A percentile compares a stretch with the other conserved stretches of the same genome.
These are phyloP conservation scores for Pseudolycoriella hygida DNA, from an alignment of 2,888 invertebrate species.

Conservation along the genomic window DNA sequence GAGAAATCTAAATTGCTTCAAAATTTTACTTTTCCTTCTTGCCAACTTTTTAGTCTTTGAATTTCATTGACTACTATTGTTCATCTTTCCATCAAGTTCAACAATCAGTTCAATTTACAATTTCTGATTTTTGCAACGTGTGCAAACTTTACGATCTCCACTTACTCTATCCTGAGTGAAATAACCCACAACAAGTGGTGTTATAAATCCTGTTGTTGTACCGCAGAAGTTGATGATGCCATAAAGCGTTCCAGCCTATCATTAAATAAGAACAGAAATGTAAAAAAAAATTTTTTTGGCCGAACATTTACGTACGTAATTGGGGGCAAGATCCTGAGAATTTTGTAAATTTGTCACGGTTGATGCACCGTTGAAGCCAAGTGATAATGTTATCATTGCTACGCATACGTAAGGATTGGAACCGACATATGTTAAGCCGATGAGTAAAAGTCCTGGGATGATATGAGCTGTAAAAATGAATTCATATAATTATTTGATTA, in stretches of 20 bases:
- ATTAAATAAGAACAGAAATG: too few species aligned
- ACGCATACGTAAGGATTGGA: conserved; percentile 44
- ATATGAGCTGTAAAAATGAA: conserved; percentile 31
- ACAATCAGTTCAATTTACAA: too few species aligned
- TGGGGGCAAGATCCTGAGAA: conserved; percentile 54
- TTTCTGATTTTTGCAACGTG: too few species aligned
- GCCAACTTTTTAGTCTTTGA: too few species aligned
- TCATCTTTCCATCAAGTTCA: too few species aligned
- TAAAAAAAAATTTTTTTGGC: too few species aligned
- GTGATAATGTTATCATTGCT: conserved; percentile 44
- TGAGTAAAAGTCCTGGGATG: conserved; percentile 36
- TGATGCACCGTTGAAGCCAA: conserved; percentile 47
- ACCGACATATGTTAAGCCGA: conserved; percentile 39
- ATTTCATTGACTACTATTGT: too few species aligned
- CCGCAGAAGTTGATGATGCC: conserved; percentile 59
- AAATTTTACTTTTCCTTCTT: too few species aligned
- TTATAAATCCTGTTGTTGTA: conserved; percentile 48
- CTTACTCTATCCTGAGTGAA: conserved; percentile 36
- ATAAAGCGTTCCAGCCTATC: conserved; percentile 41
- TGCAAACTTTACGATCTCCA: too few species aligned
- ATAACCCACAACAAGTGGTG: conserved; percentile 49
- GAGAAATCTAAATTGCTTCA: too few species aligned
- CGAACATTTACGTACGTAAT: too few species aligned
- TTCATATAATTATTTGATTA: neutral
- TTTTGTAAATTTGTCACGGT: conserved; percentile 42